These are phyloP conservation scores for Drosophila dives DNA, from an alignment of 2,888 invertebrate species.

Conservation along the genomic window DNA sequence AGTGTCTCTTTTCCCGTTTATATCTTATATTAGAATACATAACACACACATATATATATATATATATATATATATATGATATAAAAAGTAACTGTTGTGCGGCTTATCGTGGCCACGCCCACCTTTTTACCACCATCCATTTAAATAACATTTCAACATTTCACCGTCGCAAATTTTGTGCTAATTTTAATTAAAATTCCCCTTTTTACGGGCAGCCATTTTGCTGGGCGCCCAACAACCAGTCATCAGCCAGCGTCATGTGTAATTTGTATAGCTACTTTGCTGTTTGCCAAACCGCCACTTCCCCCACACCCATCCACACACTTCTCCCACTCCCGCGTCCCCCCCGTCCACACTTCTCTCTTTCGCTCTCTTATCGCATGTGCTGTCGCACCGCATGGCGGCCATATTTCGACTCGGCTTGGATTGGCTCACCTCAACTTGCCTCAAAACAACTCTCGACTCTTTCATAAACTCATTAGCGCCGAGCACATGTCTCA, in stretches of 20 bases:
- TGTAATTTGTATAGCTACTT: constrained; percentile 60
- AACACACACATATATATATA: not conserved
- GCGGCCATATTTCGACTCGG: constrained; percentile 40
- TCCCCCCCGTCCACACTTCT: not conserved
- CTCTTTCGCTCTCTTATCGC: constrained; percentile 42
- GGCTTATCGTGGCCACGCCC: constrained; percentile 39
- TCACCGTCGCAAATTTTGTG: constrained; percentile 22
- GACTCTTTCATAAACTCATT: constrained; percentile 62
- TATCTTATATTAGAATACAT: constrained; percentile 8
- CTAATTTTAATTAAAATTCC: constrained; percentile 60
- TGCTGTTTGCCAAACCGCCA: constrained; percentile 19
- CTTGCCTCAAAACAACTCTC: constrained; percentile 1
- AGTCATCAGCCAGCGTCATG: constrained; percentile 53
- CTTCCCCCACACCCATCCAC: not conserved
- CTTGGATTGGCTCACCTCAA: constrained; percentile 3
- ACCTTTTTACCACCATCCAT: constrained; percentile 9
- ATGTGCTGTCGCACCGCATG: constrained; percentile 21
- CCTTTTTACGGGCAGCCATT: constrained; percentile 47
- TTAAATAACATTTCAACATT: not conserved
- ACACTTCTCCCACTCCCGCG: not conserved
- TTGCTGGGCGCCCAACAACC: constrained; percentile 37
- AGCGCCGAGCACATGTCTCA: constrained; percentile 58
- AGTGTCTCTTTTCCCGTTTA: constrained; percentile 48
- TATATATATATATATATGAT: constrained; percentile 1
- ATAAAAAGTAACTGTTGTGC: not conserved